phyloP scores from a whole-genome alignment of 2,113 vertebrate species.

The Myotis brandtii region DNA sequence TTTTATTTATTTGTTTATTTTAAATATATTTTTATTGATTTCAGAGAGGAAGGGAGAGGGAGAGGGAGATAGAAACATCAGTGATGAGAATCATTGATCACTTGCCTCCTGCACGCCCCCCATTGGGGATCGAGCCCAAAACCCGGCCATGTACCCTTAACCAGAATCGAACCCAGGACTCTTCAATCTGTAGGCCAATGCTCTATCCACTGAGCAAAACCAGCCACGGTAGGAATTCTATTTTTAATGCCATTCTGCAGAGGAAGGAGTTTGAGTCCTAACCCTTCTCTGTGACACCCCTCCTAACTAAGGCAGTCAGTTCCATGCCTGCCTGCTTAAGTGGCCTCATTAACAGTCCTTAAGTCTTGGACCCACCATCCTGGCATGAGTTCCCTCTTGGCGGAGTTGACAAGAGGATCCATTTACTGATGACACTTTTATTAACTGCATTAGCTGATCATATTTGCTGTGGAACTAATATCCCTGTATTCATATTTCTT shows the following conservation, averaged over 20 bases:
- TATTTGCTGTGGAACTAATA: not conserved
- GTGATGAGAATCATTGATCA: too few species aligned
- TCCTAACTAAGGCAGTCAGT: not conserved
- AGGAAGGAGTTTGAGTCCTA: not conserved
- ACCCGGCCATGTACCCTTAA: too few species aligned
- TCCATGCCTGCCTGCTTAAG: not conserved
- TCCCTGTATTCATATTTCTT: not conserved
- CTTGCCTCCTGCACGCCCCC: too few species aligned
- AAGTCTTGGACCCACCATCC: not conserved
- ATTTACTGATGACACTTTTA: conserved; percentile 9
- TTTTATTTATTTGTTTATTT: not conserved
- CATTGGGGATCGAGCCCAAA: too few species aligned
- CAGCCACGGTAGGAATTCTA: not conserved
- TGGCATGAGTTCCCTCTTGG: not conserved
- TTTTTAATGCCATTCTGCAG: not conserved
- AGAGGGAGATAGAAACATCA: not conserved
- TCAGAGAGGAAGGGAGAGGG: not conserved
- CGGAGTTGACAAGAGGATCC: not conserved
- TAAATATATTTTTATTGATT: not conserved
- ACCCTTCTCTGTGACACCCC: not conserved
- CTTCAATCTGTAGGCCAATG: not conserved
- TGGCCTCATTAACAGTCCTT: not conserved
- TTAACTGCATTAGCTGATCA: not conserved
- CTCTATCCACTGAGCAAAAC: not conserved
- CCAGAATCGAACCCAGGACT: not conserved